Evolutionary conservation across 2,113 vertebrate species (phyloP).

Genomic region (Tachysurus vachellii): DNA sequence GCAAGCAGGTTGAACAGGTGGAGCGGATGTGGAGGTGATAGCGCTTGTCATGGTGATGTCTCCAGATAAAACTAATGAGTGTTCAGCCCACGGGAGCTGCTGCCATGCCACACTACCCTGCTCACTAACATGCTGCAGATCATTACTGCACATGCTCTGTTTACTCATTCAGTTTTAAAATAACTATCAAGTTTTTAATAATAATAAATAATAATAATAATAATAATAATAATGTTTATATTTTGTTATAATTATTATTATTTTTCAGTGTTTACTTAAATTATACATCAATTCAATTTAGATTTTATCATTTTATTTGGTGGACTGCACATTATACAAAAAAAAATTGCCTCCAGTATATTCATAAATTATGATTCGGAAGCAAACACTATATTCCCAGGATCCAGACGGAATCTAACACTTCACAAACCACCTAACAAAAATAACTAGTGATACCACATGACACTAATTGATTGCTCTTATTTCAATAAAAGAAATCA

Average conservation of each 20-base stretch:
- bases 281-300: not conserved
- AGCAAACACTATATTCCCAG: not conserved
- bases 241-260: not conserved
- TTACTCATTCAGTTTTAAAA: not conserved
- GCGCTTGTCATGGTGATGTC: constrained; percentile 82
- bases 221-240: not conserved
- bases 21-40: constrained; percentile 82
- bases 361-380: too few relatives aligned
- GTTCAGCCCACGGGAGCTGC: constrained; percentile 73
- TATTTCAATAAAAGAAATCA: constrained; percentile 63
- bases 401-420: not conserved
- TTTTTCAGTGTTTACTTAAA: not conserved
- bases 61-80: constrained; percentile 84
- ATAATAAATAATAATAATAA: not conserved
- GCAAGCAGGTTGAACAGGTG: constrained; percentile 78
- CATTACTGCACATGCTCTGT: not conserved
- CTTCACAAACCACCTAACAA: not conserved
- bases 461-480: not conserved
- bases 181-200: not conserved
- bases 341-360: not conserved
- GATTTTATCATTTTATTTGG: not conserved
- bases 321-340: not conserved
- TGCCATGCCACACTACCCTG: constrained; percentile 60
- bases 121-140: constrained; percentile 17
- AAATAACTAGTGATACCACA: not conserved